A percentile compares a stretch with the other conserved stretches of the same genome.
phyloP scores from a whole-genome alignment of 2,888 invertebrate genomes.

The Ptilodon capucinus region DNA sequence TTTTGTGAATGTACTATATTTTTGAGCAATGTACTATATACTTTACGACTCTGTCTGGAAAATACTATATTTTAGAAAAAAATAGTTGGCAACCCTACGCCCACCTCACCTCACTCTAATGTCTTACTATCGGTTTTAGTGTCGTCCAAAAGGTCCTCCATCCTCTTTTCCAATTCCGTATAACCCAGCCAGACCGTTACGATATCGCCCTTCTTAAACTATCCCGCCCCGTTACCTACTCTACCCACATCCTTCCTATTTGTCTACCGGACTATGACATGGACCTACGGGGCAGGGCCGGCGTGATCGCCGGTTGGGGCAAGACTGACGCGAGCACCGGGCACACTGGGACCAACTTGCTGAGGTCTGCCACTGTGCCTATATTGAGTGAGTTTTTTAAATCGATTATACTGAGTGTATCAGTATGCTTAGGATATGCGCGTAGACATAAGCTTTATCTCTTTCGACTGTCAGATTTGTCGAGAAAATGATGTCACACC shows the following conservation, averaged over 20 bases:
- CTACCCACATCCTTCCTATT: slow-evolving; percentile 89
- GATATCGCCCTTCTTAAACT: slow-evolving; percentile 89
- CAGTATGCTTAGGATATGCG: no score
- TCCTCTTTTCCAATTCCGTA: slow-evolving; percentile 90
- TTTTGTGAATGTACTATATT: no score
- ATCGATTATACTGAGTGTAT: no score
- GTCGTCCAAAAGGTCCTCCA: slow-evolving; percentile 90
- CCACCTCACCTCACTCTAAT: no score
- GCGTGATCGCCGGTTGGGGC: slow-evolving; percentile 91
- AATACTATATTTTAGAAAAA: no score
- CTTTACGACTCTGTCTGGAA: no score
- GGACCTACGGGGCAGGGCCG: slow-evolving; percentile 62
- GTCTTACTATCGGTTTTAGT: no score
- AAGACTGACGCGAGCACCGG: slow-evolving; percentile 88
- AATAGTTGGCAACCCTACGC: no score
- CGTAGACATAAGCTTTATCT: no score
- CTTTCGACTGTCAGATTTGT: no score
- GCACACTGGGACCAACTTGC: slow-evolving; percentile 90
- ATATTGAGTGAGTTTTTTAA: slow-evolving; percentile 85
- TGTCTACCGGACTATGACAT: slow-evolving; percentile 85
- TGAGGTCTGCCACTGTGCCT: slow-evolving; percentile 91
- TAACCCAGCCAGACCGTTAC: slow-evolving; percentile 92
- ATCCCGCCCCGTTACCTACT: slow-evolving; percentile 85
- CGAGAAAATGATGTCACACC: no score
- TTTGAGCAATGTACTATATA: no score